Conservation (phyloP, 2,888 invertebrate species). For the Oxytorus armatus region DNA sequence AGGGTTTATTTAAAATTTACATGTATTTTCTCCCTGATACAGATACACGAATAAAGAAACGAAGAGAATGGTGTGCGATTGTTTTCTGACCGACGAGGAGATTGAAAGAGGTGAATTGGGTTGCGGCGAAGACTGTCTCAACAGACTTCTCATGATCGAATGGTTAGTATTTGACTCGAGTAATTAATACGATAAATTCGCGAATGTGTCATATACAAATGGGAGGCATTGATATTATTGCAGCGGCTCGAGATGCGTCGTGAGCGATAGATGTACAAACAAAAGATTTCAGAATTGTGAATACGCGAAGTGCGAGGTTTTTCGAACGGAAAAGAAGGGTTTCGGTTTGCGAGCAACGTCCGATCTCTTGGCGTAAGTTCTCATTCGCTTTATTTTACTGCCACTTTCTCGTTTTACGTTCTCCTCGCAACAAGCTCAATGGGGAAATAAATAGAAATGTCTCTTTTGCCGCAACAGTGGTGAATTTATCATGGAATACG, state of each 20-base stretch:
- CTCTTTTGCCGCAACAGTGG: constrained; percentile 87
- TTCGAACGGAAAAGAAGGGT: constrained; percentile 97
- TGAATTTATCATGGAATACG: constrained; percentile 98
- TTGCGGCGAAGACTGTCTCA: constrained; percentile 98
- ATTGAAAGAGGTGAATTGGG: constrained; percentile 92
- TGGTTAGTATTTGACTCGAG: constrained; percentile 91
- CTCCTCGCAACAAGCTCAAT: background rate
- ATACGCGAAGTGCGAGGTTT: constrained; percentile 94
- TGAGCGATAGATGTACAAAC: constrained; percentile 96
- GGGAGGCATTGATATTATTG: constrained; percentile 78
- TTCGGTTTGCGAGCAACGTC: constrained; percentile 94
- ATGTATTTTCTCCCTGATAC: constrained; percentile 54
- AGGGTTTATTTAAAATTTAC: no score
- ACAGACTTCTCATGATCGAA: constrained; percentile 99
- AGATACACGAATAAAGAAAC: constrained; percentile 94
- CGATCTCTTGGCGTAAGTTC: constrained; percentile 90
- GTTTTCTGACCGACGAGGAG: constrained; percentile 95
- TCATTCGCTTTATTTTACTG: background rate
- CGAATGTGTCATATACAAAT: background rate
- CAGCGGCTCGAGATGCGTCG: constrained; percentile 95
- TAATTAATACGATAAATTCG: background rate
- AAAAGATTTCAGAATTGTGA: constrained; percentile 95
- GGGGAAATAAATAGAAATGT: background rate
- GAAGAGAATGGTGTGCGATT: constrained; percentile 97
- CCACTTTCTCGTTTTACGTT: constrained; percentile 20